Percentiles rank a stretch among this genome's conserved stretches.
phyloP scores from a whole-genome alignment of 2,113 vertebrate species.

The Pedionomus torquatus region DNA sequence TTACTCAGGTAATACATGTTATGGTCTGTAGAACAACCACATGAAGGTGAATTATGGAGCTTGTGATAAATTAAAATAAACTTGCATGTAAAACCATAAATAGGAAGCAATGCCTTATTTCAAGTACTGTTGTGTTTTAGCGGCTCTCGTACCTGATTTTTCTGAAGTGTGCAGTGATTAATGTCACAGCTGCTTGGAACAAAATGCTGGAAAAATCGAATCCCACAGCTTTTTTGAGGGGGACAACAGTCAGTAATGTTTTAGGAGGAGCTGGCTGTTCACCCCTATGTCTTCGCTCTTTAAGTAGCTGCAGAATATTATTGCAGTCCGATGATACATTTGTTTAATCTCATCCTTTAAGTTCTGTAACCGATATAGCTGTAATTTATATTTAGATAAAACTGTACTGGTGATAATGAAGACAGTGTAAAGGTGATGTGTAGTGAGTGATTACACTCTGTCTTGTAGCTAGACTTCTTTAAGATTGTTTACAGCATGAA shows the following conservation, averaged over 20 bases:
- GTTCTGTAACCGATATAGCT: background rate
- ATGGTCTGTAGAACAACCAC: background rate
- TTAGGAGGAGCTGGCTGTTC: background rate
- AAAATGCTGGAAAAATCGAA: background rate
- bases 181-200: background rate
- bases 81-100: background rate
- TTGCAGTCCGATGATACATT: background rate
- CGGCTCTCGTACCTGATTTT: background rate
- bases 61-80: background rate
- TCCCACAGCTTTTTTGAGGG: accelerated
- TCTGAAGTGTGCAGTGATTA: background rate
- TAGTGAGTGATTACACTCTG: background rate
- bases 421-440: background rate
- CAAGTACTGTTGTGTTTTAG: background rate
- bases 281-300: background rate
- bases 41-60: background rate
- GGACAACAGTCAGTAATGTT: background rate
- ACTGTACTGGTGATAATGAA: background rate
- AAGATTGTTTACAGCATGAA: background rate
- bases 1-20: constrained; percentile 86
- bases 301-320: background rate
- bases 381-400: background rate
- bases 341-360: background rate
- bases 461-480: background rate
- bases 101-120: background rate